These are phyloP conservation scores for Hololepta plana DNA, from an alignment of 2,888 invertebrate genomes.

Conservation along the genomic window DNA sequence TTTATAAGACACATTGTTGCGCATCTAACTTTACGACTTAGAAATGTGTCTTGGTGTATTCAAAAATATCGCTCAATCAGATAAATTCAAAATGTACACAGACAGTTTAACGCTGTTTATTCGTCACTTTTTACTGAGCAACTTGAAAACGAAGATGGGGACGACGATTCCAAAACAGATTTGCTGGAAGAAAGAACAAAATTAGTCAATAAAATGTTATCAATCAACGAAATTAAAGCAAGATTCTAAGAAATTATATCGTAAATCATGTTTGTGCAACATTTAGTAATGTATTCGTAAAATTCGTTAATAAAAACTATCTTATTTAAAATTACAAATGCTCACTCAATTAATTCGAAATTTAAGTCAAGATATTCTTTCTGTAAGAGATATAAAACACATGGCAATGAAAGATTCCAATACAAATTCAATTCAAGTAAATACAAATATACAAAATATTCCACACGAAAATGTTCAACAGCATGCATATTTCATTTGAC, in stretches of 20 bases:
- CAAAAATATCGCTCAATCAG: conserved; percentile 48
- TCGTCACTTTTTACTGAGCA: conserved; percentile 65
- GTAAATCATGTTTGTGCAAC: too few relatives aligned
- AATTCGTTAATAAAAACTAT: too few relatives aligned
- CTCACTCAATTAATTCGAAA: too few relatives aligned
- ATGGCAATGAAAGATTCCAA: too few relatives aligned
- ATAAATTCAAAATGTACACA: conserved; percentile 60
- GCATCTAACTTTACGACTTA: conserved; percentile 48
- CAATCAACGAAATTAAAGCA: conserved; percentile 8
- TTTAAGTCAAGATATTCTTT: too few relatives aligned
- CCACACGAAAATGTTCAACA: too few relatives aligned
- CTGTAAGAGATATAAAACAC: too few relatives aligned
- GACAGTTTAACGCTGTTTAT: conserved; percentile 74
- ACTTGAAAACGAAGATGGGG: conserved; percentile 31
- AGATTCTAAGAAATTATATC: not conserved
- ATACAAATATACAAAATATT: too few relatives aligned
- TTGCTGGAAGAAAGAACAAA: conserved; percentile 38
- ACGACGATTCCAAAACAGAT: conserved; percentile 26
- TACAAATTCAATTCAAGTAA: too few relatives aligned
- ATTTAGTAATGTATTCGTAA: too few relatives aligned
- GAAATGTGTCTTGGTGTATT: conserved; percentile 46
- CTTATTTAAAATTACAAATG: too few relatives aligned
- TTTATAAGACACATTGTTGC: conserved; percentile 62
- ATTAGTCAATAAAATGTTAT: conserved; percentile 46
- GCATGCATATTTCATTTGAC: too few relatives aligned